Conservation (phyloP, 2,888 invertebrate species). For the Carterocephalus palaemon region DNA sequence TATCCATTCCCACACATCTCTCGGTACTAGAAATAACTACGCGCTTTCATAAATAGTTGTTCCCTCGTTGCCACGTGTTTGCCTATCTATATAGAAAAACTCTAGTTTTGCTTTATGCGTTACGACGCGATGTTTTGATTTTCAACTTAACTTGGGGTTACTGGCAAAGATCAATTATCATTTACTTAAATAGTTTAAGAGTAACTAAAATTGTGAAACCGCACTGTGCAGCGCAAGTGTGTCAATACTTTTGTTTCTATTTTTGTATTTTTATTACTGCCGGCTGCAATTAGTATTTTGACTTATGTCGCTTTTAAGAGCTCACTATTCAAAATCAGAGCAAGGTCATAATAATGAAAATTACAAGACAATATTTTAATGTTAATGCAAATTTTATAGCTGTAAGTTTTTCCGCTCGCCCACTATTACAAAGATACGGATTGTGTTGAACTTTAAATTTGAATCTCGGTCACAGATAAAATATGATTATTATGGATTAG, state of each 20-base stretch:
- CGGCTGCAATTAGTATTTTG: too few relatives aligned
- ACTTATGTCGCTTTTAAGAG: too few relatives aligned
- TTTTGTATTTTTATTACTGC: too few relatives aligned
- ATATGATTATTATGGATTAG: conserved; percentile 26
- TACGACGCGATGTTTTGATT: too few relatives aligned
- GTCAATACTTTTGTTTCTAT: too few relatives aligned
- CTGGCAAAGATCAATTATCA: too few relatives aligned
- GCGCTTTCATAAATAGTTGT: background rate
- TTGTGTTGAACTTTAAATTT: conserved; percentile 22
- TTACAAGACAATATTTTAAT: conserved; percentile 7
- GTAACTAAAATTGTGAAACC: too few relatives aligned
- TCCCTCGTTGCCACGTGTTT: conserved; percentile 1
- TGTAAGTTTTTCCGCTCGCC: conserved; percentile 20
- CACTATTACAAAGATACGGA: conserved; percentile 12
- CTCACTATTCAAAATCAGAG: conserved; percentile 4
- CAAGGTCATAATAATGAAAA: conserved; percentile 14
- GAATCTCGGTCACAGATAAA: conserved; percentile 25
- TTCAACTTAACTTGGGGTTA: too few relatives aligned
- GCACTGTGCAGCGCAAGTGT: too few relatives aligned
- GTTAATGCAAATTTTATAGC: conserved; percentile 13
- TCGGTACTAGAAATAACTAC: conserved; percentile 16
- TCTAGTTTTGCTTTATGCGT: too few relatives aligned
- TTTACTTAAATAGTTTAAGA: too few relatives aligned
- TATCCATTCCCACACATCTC: conserved; percentile 16
- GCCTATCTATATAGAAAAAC: too few relatives aligned